Evolutionary conservation across 92 coral and sea anemone genomes (phyloP).

Genomic region (Porites evermanni): DNA sequence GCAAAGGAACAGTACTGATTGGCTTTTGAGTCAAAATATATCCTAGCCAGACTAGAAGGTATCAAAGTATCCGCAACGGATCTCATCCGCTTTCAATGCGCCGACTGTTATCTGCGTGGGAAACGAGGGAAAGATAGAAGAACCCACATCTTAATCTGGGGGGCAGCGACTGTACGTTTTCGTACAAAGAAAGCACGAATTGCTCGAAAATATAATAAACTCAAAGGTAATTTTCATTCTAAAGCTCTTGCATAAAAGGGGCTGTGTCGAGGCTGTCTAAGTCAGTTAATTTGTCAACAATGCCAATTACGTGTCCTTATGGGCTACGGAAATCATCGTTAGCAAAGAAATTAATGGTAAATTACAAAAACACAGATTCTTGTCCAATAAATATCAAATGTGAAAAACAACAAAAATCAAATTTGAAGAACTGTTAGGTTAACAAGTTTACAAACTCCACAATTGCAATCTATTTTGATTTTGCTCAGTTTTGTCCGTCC

Average conservation of each 20-base stretch:
- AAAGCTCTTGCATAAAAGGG: too few relatives aligned
- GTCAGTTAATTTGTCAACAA: too few relatives aligned
- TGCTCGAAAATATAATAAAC: neutral
- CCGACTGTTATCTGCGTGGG: conserved; percentile 44
- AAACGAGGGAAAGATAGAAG: conserved; percentile 2
- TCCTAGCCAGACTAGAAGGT: neutral
- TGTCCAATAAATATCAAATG: too few relatives aligned
- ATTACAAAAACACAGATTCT: too few relatives aligned
- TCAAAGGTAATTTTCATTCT: too few relatives aligned
- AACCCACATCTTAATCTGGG: neutral
- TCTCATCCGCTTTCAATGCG: conserved; percentile 31
- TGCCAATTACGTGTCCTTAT: neutral
- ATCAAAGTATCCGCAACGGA: neutral
- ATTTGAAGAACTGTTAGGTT: too few relatives aligned
- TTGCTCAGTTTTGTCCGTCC: too few relatives aligned
- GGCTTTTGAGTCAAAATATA: neutral
- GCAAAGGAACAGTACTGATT: neutral
- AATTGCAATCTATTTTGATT: too few relatives aligned
- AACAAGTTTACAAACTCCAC: too few relatives aligned
- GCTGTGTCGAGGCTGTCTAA: too few relatives aligned
- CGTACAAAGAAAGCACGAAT: neutral
- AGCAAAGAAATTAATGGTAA: too few relatives aligned
- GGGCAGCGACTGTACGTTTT: neutral
- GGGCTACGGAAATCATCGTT: neutral
- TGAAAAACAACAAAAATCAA: too few relatives aligned